Conservation (phyloP, 2,888 invertebrate species). For the Phytoseiulus persimilis region DNA sequence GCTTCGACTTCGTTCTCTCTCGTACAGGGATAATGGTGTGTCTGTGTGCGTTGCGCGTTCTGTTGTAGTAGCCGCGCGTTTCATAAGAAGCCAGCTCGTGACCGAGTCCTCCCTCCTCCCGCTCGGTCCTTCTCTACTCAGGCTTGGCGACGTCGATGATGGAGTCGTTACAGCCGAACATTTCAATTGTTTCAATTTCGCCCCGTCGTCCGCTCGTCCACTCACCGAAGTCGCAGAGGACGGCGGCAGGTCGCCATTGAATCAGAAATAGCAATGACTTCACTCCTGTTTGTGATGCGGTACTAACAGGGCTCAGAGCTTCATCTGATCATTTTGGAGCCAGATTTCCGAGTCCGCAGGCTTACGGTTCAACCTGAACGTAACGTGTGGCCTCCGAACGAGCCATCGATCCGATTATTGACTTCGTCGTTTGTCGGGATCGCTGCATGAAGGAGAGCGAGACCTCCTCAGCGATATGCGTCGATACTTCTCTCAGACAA, state of each 20-base stretch:
- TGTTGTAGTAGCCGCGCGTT: not conserved
- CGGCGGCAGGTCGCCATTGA: too few species aligned
- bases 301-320: too few species aligned
- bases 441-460: not conserved
- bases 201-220: not conserved
- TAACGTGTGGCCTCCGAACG: not conserved
- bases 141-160: not conserved
- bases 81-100: not conserved
- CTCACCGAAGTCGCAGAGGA: not conserved
- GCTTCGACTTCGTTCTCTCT: not conserved
- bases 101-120: not conserved
- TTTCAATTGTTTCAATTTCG: not conserved
- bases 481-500: not conserved
- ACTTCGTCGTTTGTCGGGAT: not conserved
- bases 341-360: too few species aligned
- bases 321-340: too few species aligned
- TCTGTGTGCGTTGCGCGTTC: not conserved
- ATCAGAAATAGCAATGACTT: too few species aligned
- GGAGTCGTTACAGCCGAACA: not conserved
- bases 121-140: not conserved
- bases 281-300: too few species aligned
- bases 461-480: not conserved
- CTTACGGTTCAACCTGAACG: too few species aligned
- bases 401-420: not conserved
- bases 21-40: not conserved